Evolutionary conservation across 2,888 invertebrate species (phyloP), one percentile per base, ranked within the genome.

Genomic region (Panopea generosa): DNA sequence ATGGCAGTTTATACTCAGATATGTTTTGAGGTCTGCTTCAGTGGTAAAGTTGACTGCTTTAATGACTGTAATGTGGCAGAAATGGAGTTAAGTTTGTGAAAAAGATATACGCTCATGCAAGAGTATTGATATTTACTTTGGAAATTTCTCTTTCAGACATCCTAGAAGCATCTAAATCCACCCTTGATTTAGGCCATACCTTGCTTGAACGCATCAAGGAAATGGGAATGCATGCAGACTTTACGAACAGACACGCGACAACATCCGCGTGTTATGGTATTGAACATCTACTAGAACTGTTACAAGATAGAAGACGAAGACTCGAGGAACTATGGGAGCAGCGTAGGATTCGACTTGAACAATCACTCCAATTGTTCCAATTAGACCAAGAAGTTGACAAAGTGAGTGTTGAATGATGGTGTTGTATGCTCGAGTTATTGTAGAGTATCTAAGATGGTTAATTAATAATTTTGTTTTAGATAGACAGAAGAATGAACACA

Each of bases 131-230:
- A n/a, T n/a, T n/a, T n/a, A n/a, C n/a, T n/a, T n/a, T n/a, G n/a
- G n/a, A n/a, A n/a, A 33, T 50, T 24, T 52, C 2, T n/a, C 14
- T 72, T 85, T 7, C 83, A 93, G 93, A 91, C 75, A 95, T 97
- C 92, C 93, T 97, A 69, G 96, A 96, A 83, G 94, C 95, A 6
- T 94, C 97, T 2, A 96, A 96, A 95, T 94, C 94, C n/a, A 96
- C 97, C 2, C 93, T 97, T 57, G 96, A 96, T 89, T 95, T 96
- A 82, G 97, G 97, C 57, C 96, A 96, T 90, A 94, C 94, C 63
- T 93, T 97, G 78, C 93, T 97, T 86, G 95, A 95, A 59, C 94
- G 95, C 88, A 93, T 97, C 81, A 95, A 95, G 87, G 95, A 96
- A 91, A 94, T 97, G 84, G 95, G 95, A 68, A 94, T 95, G 90